Conservation (phyloP, 1,140 invertebrate species). For the Drosophila baimaii region DNA sequence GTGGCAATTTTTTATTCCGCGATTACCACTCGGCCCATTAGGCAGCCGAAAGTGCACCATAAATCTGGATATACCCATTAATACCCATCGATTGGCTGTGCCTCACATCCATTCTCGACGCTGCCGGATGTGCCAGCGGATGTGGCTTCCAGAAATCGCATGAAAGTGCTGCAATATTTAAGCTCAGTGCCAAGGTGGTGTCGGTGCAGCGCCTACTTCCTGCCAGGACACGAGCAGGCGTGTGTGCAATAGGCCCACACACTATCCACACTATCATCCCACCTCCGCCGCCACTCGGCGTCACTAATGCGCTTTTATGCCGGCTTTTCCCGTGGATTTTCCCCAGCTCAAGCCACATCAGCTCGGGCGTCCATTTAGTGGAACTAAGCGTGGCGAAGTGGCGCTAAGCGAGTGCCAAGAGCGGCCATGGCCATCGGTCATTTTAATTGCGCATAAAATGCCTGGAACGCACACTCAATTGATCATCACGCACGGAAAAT, state of each 20-base stretch:
- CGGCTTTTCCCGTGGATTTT: conserved; percentile 24
- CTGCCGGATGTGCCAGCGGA: conserved; percentile 56
- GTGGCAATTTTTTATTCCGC: neutral
- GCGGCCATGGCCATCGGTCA: conserved; percentile 57
- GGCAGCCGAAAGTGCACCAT: conserved; percentile 4
- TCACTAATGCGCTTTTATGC: conserved; percentile 51
- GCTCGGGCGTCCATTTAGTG: conserved; percentile 27
- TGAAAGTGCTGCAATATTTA: conserved; percentile 58
- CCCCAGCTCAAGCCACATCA: conserved; percentile 15
- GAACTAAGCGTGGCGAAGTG: conserved; percentile 25
- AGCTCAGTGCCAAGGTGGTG: conserved; percentile 21
- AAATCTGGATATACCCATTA: conserved; percentile 33
- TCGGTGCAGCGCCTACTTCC: conserved; percentile 7
- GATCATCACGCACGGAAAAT: conserved; percentile 37
- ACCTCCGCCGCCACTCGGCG: conserved; percentile 21
- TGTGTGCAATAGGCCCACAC: conserved; percentile 32
- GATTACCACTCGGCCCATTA: conserved; percentile 19
- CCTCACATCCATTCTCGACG: conserved; percentile 7
- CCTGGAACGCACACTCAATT: conserved; percentile 30
- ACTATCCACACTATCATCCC: too few relatives aligned
- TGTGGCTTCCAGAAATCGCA: conserved; percentile 57
- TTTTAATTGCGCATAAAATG: conserved; percentile 73
- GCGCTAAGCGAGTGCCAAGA: conserved; percentile 26
- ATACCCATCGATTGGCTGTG: conserved; percentile 16
- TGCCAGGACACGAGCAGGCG: conserved; percentile 23